A percentile compares a stretch with the other conserved stretches of the same genome.
Evolutionary conservation across 2,797 vertebrate genomes (phyloP).

Genomic region (Darevskia nairensis): DNA sequence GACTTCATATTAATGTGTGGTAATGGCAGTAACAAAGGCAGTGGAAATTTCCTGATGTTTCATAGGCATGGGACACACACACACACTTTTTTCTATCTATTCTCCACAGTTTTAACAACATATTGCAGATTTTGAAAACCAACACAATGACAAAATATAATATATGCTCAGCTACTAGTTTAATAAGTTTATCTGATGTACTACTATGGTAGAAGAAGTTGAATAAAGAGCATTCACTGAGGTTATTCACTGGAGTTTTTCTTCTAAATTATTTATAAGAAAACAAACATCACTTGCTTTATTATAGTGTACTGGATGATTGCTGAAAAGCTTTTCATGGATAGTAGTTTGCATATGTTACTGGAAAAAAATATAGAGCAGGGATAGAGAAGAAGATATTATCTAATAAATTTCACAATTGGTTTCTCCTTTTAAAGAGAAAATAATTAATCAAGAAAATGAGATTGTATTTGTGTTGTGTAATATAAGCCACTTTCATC

Average conservation of each 20-base stretch:
- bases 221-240: neutral
- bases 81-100: neutral
- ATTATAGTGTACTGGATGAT: neutral
- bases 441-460: conserved; percentile 25
- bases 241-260: neutral
- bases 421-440: conserved; percentile 26
- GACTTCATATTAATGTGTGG: neutral
- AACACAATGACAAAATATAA: neutral
- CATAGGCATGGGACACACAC: neutral
- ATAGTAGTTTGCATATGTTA: neutral
- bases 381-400: conserved; percentile 3
- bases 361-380: neutral
- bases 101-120: neutral
- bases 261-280: neutral
- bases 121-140: neutral
- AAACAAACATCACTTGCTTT: neutral
- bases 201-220: neutral
- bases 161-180: neutral
- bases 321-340: neutral
- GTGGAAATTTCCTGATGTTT: neutral
- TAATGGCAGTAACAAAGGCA: neutral
- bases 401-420: conserved; percentile 33
- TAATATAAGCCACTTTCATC: conserved; percentile 38
- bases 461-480: neutral
- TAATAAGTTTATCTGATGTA: conserved; percentile 18